Evolutionary conservation across 2,113 vertebrate species (phyloP).

Genomic region (Thalassoma bifasciatum): DNA sequence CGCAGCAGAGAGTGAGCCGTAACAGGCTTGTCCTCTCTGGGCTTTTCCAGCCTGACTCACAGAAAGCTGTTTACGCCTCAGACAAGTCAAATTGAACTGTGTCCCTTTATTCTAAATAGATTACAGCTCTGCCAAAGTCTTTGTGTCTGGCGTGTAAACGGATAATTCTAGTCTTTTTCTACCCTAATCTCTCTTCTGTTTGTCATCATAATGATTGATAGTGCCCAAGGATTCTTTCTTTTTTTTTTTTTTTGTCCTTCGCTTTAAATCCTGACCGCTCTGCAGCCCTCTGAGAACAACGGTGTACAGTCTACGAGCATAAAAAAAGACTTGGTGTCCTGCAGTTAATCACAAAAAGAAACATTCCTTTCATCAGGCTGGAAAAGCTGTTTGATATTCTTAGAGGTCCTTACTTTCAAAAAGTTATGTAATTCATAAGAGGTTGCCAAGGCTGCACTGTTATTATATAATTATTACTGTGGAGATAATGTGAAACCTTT

Average conservation of each 20-base stretch:
- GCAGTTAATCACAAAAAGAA: background rate
- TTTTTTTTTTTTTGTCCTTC: slow-evolving; percentile 4
- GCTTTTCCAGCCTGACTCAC: slow-evolving; percentile 26
- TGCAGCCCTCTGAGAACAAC: background rate
- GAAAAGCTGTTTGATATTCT: background rate
- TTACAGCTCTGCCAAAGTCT: slow-evolving; percentile 27
- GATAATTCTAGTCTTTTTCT: slow-evolving; percentile 41
- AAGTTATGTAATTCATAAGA: background rate
- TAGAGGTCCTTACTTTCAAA: background rate
- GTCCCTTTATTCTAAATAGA: slow-evolving; percentile 57
- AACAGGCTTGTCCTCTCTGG: slow-evolving; percentile 24
- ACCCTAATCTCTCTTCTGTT: slow-evolving; percentile 5
- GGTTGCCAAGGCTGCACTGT: too few relatives aligned
- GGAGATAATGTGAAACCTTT: background rate
- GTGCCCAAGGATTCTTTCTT: slow-evolving; percentile 17
- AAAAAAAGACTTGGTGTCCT: background rate
- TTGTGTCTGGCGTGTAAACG: slow-evolving; percentile 31
- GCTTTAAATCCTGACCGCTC: background rate
- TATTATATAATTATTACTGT: background rate
- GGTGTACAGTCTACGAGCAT: background rate
- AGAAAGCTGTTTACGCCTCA: slow-evolving; percentile 52
- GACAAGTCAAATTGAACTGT: slow-evolving; percentile 49
- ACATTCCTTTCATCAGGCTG: background rate
- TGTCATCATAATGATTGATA: slow-evolving; percentile 20
- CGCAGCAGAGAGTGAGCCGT: background rate